These are phyloP conservation scores for Drosophila bifasciata DNA, from an alignment of 1,140 invertebrate species.

Conservation along the genomic window DNA sequence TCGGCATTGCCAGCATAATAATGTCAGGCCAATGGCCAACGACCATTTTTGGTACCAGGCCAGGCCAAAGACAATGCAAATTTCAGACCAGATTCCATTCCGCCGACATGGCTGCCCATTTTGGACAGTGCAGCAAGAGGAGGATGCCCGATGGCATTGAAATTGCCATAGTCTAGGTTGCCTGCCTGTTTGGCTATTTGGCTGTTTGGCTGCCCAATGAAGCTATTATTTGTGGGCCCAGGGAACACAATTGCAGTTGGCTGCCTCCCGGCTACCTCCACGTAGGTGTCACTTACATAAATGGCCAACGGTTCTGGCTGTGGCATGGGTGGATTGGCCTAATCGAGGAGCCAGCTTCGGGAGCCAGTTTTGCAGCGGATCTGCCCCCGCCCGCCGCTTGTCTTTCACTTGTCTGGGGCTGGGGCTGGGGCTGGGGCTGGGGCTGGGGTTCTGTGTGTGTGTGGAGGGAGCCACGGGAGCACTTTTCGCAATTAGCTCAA, in stretches of 20 bases:
- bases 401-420: conserved; percentile 68
- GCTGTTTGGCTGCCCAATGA: conserved; percentile 56
- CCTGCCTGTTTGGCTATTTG: conserved; percentile 19
- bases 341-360: conserved; percentile 17
- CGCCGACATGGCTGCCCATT: conserved; percentile 51
- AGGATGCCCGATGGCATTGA: conserved; percentile 60
- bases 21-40: conserved; percentile 59
- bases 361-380: conserved; percentile 55
- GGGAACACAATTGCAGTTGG: conserved; percentile 53
- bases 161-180: conserved; percentile 41
- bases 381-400: conserved; percentile 44
- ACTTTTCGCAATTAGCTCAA: conserved; percentile 77
- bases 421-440: conserved; percentile 36
- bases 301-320: conserved; percentile 39
- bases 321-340: conserved; percentile 35
- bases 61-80: conserved; percentile 70
- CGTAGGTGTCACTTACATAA: conserved; percentile 74
- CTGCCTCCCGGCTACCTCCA: conserved; percentile 38
- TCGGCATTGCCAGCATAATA: conserved; percentile 42
- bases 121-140: conserved; percentile 14
- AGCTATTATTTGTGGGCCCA: conserved; percentile 77
- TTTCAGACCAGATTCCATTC: conserved; percentile 75
- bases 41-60: conserved; percentile 70
- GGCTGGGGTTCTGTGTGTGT: not conserved
- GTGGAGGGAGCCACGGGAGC: conserved; percentile 63